These are phyloP conservation scores for Dinocampus coccinellae DNA, from an alignment of 2,888 invertebrate species.

Conservation along the genomic window DNA sequence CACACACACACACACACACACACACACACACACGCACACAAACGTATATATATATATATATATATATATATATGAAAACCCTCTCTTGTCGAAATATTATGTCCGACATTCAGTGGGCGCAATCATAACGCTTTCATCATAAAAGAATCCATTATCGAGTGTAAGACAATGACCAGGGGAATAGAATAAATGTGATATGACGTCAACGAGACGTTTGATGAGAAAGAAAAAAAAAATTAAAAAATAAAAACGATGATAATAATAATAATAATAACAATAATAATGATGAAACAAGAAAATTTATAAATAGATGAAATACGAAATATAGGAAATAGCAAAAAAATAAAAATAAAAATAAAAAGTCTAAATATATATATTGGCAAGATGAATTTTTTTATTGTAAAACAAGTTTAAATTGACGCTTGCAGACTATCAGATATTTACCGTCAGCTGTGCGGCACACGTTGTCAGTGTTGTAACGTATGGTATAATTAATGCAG, in stretches of 20 bases:
- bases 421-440: background rate
- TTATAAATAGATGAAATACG: too few relatives aligned
- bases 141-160: slow-evolving; percentile 29
- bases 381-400: too few relatives aligned
- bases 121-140: slow-evolving; percentile 23
- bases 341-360: too few relatives aligned
- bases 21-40: background rate
- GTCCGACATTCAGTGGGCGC: slow-evolving; percentile 4
- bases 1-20: background rate
- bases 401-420: background rate
- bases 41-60: too few relatives aligned
- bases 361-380: too few relatives aligned
- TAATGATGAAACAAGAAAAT: too few relatives aligned
- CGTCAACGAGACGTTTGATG: background rate
- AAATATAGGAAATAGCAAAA: too few relatives aligned
- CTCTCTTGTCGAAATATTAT: slow-evolving; percentile 7
- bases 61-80: too few relatives aligned
- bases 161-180: slow-evolving; percentile 22
- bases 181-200: background rate
- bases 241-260: background rate
- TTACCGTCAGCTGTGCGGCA: background rate
- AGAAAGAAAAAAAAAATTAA: background rate
- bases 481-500: slow-evolving; percentile 23
- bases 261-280: too few relatives aligned
- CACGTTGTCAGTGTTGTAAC: background rate